Percentiles rank a stretch among this genome's conserved stretches.
phyloP scores from a whole-genome alignment of 2,113 vertebrate genomes.

The Thunnus maccoyii region DNA sequence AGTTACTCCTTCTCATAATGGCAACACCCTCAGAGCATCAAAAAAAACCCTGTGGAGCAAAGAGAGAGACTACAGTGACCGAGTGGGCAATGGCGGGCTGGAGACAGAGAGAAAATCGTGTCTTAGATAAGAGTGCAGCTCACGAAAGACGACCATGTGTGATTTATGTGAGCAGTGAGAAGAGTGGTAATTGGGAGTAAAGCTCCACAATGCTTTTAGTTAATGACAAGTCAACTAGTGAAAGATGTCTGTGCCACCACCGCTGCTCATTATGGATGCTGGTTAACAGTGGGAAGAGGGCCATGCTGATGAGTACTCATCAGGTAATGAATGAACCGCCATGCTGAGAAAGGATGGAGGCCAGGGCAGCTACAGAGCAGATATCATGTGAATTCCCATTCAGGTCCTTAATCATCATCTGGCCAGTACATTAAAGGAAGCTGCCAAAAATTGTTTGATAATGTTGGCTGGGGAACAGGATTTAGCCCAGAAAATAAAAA shows the following conservation, averaged over 20 bases:
- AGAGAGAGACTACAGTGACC: neutral
- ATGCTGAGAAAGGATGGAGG: constrained; percentile 36
- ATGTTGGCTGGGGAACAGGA: neutral
- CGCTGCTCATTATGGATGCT: constrained; percentile 62
- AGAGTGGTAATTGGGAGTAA: constrained; percentile 83
- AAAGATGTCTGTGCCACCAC: constrained; percentile 74
- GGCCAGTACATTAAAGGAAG: neutral
- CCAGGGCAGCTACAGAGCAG: constrained; percentile 15
- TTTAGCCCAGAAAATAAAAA: neutral
- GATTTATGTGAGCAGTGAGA: constrained; percentile 75
- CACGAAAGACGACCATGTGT: constrained; percentile 67
- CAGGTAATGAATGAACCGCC: constrained; percentile 69
- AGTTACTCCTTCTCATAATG: constrained; percentile 59
- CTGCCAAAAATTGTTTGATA: constrained; percentile 9
- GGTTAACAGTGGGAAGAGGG: constrained; percentile 71
- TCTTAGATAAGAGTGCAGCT: constrained; percentile 55
- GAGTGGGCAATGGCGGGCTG: neutral
- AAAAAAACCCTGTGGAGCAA: neutral
- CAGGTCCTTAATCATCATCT: neutral
- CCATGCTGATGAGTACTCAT: constrained; percentile 48
- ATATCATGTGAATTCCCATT: neutral
- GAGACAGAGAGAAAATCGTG: constrained; percentile 53
- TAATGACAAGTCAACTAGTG: constrained; percentile 82
- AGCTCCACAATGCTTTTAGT: constrained; percentile 83
- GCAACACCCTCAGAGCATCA: constrained; percentile 29